These are phyloP conservation scores for Elysia crispata DNA, from an alignment of 2,888 invertebrate species.

Conservation along the genomic window DNA sequence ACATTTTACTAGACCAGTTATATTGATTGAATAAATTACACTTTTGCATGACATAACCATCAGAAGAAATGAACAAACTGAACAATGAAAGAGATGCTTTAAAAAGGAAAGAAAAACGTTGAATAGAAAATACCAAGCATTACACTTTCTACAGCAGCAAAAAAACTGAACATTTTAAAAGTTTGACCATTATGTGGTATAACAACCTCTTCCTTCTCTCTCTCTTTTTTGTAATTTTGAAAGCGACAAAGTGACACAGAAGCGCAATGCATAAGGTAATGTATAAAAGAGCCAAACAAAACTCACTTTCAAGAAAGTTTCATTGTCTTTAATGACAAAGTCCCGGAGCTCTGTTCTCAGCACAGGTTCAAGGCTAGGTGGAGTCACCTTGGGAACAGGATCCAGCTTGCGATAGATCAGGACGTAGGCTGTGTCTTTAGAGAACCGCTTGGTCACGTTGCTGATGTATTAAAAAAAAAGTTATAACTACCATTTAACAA, in stretches of 20 bases:
- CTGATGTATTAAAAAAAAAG: constrained; percentile 27
- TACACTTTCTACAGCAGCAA: no score
- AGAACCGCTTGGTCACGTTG: constrained; percentile 75
- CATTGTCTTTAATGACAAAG: constrained; percentile 66
- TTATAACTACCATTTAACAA: neutral
- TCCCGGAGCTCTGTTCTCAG: constrained; percentile 61
- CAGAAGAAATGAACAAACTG: no score
- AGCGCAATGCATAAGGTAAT: neutral
- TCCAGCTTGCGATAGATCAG: constrained; percentile 83
- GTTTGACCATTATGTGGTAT: no score
- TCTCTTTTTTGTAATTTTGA: no score
- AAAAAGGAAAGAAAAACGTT: no score
- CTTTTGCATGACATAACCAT: no score
- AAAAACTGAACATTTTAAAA: no score
- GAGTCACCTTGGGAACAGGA: neutral
- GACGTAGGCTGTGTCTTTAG: constrained; percentile 89
- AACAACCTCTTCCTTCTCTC: no score
- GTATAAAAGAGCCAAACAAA: neutral
- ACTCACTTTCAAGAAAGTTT: constrained; percentile 63
- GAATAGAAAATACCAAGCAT: no score
- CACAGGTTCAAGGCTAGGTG: constrained; percentile 55
- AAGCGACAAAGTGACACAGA: neutral
- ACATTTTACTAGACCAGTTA: no score
- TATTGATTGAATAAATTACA: no score
- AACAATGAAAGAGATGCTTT: no score